Conservation (phyloP, 2,888 invertebrate species). For the Rugalucina vietnamica region DNA sequence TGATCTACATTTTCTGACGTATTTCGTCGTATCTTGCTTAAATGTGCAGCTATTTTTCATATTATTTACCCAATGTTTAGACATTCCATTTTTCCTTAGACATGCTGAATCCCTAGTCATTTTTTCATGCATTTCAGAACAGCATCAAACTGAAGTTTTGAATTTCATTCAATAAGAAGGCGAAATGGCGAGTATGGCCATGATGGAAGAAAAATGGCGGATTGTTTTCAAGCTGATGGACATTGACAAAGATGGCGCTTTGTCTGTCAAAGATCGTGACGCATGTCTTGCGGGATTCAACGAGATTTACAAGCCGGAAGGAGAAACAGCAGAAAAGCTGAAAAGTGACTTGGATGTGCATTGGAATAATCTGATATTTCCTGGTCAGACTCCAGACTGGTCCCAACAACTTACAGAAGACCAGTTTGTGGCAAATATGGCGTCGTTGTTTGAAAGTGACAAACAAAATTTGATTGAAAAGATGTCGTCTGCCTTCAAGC, state of each 20-base stretch:
- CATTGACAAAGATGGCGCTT: conserved; percentile 52
- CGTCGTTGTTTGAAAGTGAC: conserved; percentile 31
- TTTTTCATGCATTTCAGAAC: too few species aligned
- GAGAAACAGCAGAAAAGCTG: conserved; percentile 1
- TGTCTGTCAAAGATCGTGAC: conserved; percentile 46
- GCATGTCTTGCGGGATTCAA: conserved; percentile 41
- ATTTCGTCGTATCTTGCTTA: too few species aligned
- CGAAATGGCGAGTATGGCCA: conserved; percentile 42
- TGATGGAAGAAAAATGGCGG: conserved; percentile 60
- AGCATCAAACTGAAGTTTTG: too few species aligned
- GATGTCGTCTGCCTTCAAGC: conserved; percentile 32
- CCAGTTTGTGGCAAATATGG: conserved; percentile 39
- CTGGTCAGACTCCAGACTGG: conserved; percentile 43
- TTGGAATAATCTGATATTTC: conserved; percentile 49
- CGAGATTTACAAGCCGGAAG: conserved; percentile 14
- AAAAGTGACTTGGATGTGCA: conserved; percentile 31
- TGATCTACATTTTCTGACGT: too few species aligned
- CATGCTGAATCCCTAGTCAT: too few species aligned
- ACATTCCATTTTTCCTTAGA: too few species aligned
- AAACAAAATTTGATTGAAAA: conserved; percentile 10
- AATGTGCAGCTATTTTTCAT: too few species aligned
- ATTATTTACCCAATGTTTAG: too few species aligned
- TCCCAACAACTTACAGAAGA: conserved; percentile 38
- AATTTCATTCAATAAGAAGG: too few species aligned
- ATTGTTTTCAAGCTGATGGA: conserved; percentile 56